Conservation (phyloP, 2,888 invertebrate species). For the Acronicta leporina region DNA sequence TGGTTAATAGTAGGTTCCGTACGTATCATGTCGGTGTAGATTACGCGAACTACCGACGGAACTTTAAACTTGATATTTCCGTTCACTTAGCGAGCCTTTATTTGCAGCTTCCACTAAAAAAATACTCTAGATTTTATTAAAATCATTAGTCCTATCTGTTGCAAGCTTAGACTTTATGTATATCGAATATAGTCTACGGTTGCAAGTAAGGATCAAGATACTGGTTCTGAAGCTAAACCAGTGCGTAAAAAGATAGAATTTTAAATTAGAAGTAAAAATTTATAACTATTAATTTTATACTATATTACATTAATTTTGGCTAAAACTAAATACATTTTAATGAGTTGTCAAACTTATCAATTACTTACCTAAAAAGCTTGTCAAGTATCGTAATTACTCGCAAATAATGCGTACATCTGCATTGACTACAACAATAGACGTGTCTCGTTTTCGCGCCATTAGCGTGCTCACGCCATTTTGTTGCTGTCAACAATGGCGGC, state of each 20-base stretch:
- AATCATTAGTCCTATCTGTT: neutral
- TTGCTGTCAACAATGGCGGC: slow-evolving; percentile 63
- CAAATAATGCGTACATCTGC: slow-evolving; percentile 45
- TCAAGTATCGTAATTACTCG: slow-evolving; percentile 38
- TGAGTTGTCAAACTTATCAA: too few relatives aligned
- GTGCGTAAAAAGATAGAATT: too few relatives aligned
- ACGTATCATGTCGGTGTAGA: slow-evolving; percentile 80
- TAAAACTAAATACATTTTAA: too few relatives aligned
- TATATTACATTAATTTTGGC: too few relatives aligned
- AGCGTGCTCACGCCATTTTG: slow-evolving; percentile 65
- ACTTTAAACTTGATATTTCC: slow-evolving; percentile 82
- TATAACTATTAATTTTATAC: too few relatives aligned
- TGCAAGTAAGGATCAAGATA: too few relatives aligned
- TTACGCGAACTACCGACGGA: slow-evolving; percentile 71
- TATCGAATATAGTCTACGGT: too few relatives aligned
- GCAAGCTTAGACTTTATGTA: too few relatives aligned
- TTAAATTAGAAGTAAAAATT: too few relatives aligned
- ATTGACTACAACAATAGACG: slow-evolving; percentile 54
- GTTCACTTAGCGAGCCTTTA: slow-evolving; percentile 52
- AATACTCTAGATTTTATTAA: slow-evolving; percentile 9
- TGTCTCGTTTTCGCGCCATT: slow-evolving; percentile 67
- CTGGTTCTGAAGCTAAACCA: too few relatives aligned
- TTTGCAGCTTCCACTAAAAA: slow-evolving; percentile 19
- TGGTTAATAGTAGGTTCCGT: slow-evolving; percentile 73
- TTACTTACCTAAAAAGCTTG: slow-evolving; percentile 10